Conservation (phyloP, 1,140 invertebrate genomes). For the Wasmannia auropunctata region DNA sequence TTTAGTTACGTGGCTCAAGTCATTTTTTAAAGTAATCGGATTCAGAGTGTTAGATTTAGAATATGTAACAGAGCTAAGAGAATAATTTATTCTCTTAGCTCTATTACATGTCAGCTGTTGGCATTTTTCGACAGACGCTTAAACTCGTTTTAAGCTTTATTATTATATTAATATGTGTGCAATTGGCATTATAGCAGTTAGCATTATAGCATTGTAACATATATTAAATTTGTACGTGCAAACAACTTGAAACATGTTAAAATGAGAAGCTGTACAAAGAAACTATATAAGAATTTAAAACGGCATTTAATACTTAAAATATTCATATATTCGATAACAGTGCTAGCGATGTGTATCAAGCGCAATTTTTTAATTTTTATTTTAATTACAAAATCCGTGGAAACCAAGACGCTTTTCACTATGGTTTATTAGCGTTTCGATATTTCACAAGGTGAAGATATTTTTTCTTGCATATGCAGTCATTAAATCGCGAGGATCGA, state of each 20-base stretch:
- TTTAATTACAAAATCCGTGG: too few species aligned
- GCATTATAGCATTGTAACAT: not conserved
- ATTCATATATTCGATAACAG: too few species aligned
- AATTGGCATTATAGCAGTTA: not conserved
- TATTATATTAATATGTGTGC: too few species aligned
- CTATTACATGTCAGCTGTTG: not conserved
- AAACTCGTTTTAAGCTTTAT: not conserved
- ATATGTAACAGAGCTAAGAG: not conserved
- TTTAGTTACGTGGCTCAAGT: not conserved
- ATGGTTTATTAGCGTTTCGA: slow-evolving; percentile 3
- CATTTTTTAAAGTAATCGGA: not conserved
- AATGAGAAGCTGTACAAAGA: not conserved
- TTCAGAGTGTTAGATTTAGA: not conserved
- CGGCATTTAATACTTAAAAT: not conserved
- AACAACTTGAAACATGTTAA: not conserved
- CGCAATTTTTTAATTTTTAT: slow-evolving; percentile 16
- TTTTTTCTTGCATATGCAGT: not conserved
- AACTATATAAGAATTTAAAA: not conserved
- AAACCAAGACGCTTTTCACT: too few species aligned
- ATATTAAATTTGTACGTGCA: not conserved
- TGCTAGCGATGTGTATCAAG: not conserved
- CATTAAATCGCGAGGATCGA: not conserved
- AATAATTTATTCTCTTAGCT: not conserved
- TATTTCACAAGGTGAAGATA: not conserved
- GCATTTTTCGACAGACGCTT: not conserved